These are phyloP conservation scores for Harmothoe impar DNA, from an alignment of 2,888 invertebrate genomes.

Conservation along the genomic window DNA sequence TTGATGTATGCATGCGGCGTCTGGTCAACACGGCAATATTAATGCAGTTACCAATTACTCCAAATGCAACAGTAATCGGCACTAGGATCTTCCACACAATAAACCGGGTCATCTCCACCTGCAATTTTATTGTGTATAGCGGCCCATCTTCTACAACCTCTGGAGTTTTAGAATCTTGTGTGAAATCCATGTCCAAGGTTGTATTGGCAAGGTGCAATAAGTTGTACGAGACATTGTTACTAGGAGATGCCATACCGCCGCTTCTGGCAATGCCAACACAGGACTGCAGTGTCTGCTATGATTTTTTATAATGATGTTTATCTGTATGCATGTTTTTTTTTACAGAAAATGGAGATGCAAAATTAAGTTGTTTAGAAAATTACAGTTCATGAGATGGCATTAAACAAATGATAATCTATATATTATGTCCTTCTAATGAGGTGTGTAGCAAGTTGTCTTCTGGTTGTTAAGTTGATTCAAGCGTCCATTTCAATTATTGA, in stretches of 20 bases:
- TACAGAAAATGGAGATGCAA: no score
- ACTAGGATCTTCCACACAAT: conserved; percentile 76
- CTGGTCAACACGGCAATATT: conserved; percentile 81
- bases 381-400: no score
- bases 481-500: no score
- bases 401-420: no score
- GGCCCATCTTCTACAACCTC: not conserved
- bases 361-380: no score
- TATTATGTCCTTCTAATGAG: no score
- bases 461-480: no score
- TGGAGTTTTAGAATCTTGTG: not conserved
- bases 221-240: conserved; percentile 25
- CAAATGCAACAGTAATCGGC: conserved; percentile 77
- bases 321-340: no score
- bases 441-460: no score
- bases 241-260: conserved; percentile 4
- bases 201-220: conserved; percentile 28
- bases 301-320: no score
- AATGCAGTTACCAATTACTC: conserved; percentile 80
- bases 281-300: not conserved
- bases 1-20: conserved; percentile 80
- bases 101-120: conserved; percentile 70
- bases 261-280: not conserved
- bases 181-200: not conserved
- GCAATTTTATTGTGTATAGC: not conserved